These are phyloP conservation scores for Lasioglossum morio DNA, from an alignment of 2,888 invertebrate species.

Conservation along the genomic window DNA sequence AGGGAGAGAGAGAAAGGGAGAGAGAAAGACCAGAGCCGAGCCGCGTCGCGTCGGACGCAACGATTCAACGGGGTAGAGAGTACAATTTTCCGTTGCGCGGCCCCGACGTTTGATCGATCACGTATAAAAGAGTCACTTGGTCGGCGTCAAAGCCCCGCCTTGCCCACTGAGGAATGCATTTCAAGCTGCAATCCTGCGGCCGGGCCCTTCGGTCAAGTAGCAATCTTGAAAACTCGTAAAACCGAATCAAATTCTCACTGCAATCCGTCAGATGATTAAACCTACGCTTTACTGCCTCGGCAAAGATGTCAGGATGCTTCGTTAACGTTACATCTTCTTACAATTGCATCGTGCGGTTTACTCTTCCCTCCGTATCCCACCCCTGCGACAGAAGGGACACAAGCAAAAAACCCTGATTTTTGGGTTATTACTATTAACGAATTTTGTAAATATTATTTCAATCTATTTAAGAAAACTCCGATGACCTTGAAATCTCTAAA, in stretches of 20 bases:
- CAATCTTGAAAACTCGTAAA: conserved; percentile 83
- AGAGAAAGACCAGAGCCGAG: neutral
- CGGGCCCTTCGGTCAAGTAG: conserved; percentile 56
- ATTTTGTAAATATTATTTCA: too few relatives aligned
- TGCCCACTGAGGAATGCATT: conserved; percentile 48
- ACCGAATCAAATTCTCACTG: conserved; percentile 82
- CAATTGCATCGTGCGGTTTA: too few relatives aligned
- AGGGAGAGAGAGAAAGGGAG: neutral
- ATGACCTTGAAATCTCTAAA: too few relatives aligned
- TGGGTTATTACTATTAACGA: too few relatives aligned
- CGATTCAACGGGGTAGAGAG: conserved; percentile 15
- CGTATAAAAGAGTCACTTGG: conserved; percentile 40
- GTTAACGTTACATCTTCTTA: neutral
- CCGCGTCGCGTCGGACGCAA: neutral
- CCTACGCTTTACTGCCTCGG: conserved; percentile 73
- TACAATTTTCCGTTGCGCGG: conserved; percentile 34
- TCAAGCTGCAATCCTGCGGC: conserved; percentile 40
- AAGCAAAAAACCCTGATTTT: too few relatives aligned
- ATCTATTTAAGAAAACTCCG: too few relatives aligned
- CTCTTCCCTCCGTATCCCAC: too few relatives aligned
- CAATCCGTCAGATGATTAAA: conserved; percentile 82
- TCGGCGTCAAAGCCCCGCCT: conserved; percentile 3
- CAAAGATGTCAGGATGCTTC: conserved; percentile 69
- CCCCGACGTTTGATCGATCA: conserved; percentile 53
- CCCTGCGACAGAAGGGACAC: too few relatives aligned